Percentiles rank a stretch among this genome's conserved stretches.
Evolutionary conservation across 2,888 invertebrate genomes (phyloP).

Genomic region (Idaea aversata): DNA sequence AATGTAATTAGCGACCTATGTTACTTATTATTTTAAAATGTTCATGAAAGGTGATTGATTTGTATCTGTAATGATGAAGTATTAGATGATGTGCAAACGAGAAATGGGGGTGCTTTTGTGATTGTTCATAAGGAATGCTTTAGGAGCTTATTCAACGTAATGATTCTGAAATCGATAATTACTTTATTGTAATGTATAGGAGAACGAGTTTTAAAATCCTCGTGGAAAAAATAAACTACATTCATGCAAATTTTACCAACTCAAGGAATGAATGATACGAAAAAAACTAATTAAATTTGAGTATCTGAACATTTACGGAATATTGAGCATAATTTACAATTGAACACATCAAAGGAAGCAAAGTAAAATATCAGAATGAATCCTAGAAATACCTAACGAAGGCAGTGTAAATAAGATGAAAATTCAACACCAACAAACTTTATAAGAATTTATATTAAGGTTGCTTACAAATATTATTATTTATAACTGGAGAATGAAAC

Average conservation of each 20-base stretch:
- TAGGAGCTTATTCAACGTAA: constrained; percentile 19
- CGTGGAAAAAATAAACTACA: neutral
- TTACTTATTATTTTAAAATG: constrained; percentile 16
- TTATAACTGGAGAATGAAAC: constrained; percentile 56
- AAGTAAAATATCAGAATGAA: constrained; percentile 46
- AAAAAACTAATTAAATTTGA: constrained; percentile 32
- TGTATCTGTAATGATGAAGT: neutral
- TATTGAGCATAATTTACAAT: constrained; percentile 70
- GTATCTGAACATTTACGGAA: constrained; percentile 45
- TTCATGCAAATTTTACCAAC: constrained; percentile 14
- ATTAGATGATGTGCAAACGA: neutral
- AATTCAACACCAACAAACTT: constrained; percentile 17
- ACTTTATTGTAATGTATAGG: constrained; percentile 5
- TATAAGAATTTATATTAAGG: constrained; percentile 27
- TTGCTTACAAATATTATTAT: constrained; percentile 45
- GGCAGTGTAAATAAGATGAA: constrained; percentile 22
- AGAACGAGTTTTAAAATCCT: neutral
- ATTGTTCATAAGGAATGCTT: constrained; percentile 18
- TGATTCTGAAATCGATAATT: constrained; percentile 22
- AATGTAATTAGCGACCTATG: constrained; percentile 18
- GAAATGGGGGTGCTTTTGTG: constrained; percentile 5
- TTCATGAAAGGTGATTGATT: constrained; percentile 20
- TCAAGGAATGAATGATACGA: constrained; percentile 25
- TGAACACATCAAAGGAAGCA: constrained; percentile 75
- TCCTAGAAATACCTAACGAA: constrained; percentile 45